Evolutionary conservation across 2,888 invertebrate species (phyloP).

Genomic region (Rhaphigaster nebulosa): DNA sequence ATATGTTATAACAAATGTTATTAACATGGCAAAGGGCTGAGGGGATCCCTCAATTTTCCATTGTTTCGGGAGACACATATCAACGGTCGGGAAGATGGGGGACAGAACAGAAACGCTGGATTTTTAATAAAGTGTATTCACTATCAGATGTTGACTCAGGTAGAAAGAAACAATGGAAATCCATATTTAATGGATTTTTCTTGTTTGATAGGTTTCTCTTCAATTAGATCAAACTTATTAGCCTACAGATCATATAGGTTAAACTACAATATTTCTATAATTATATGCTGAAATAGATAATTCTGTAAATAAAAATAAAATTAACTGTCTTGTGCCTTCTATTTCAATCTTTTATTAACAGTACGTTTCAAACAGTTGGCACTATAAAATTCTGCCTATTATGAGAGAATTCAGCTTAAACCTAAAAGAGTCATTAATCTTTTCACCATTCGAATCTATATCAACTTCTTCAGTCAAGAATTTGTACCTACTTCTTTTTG

Average conservation of each 20-base stretch:
- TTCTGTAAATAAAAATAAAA: neutral
- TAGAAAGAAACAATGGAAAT: neutral
- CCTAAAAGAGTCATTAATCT: neutral
- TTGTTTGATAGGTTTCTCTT: neutral
- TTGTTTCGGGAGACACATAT: slow-evolving; percentile 58
- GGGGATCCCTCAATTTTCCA: slow-evolving; percentile 49
- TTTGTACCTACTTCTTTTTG: neutral
- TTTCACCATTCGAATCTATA: neutral
- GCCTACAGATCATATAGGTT: neutral
- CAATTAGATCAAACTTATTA: neutral
- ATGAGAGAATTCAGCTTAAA: neutral
- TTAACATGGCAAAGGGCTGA: slow-evolving; percentile 36
- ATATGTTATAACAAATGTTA: slow-evolving; percentile 48
- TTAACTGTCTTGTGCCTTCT: neutral
- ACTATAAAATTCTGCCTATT: neutral
- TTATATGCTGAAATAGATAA: neutral
- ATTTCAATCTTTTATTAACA: slow-evolving; percentile 1
- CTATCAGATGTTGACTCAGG: slow-evolving; percentile 34
- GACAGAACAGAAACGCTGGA: slow-evolving; percentile 51
- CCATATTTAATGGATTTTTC: neutral
- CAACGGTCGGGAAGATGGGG: slow-evolving; percentile 55
- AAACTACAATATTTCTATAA: neutral
- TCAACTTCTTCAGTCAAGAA: neutral
- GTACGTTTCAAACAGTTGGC: neutral
- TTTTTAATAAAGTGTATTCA: slow-evolving; percentile 52